Evolutionary conservation across 2,113 vertebrate species (phyloP).

Genomic region (Pipra filicauda): DNA sequence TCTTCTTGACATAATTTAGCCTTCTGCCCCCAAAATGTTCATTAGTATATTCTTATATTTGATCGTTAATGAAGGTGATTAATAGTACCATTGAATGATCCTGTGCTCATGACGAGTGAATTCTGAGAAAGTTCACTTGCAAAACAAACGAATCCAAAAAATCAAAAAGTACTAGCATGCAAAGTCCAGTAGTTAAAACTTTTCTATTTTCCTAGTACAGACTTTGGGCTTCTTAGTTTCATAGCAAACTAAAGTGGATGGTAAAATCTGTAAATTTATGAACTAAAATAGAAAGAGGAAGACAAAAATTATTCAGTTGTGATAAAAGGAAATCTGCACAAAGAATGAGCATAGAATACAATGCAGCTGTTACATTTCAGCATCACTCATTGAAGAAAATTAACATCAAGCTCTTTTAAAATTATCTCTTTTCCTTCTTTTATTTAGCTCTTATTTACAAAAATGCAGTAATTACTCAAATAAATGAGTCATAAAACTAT

Average conservation of each 20-base stretch:
- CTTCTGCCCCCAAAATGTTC: neutral
- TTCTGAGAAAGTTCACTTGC: neutral
- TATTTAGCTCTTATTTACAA: neutral
- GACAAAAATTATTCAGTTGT: neutral
- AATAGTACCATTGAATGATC: neutral
- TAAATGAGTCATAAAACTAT: neutral
- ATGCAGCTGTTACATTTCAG: conserved; percentile 24
- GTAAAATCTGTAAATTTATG: neutral
- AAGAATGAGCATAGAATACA: conserved; percentile 5
- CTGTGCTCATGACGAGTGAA: neutral
- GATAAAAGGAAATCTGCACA: conserved; percentile 25
- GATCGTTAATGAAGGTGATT: neutral
- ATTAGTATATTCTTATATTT: neutral
- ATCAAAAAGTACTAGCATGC: neutral
- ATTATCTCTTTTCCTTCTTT: neutral
- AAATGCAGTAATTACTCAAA: neutral
- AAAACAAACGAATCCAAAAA: neutral
- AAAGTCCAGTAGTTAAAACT: neutral
- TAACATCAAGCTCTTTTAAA: neutral
- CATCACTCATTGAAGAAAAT: neutral
- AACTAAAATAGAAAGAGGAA: conserved; percentile 40
- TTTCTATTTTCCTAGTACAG: neutral
- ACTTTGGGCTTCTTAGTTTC: neutral
- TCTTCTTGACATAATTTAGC: neutral
- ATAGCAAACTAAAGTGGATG: neutral